Conservation (phyloP, 2,113 vertebrate genomes). For the Chrysemys picta region DNA sequence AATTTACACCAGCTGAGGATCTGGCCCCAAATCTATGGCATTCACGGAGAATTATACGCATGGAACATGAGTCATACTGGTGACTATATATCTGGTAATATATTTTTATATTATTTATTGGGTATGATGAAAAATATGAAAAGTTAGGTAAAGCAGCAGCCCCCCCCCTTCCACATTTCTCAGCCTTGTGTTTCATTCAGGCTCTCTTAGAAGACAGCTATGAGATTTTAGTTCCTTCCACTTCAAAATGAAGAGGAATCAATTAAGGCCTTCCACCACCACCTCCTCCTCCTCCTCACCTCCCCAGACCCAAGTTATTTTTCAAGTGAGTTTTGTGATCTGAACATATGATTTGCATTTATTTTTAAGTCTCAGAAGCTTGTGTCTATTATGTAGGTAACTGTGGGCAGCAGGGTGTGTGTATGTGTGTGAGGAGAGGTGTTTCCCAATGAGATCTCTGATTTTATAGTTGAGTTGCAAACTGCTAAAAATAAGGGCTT, state of each 20-base stretch:
- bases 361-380: background rate
- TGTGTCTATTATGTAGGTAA: rapidly evolving
- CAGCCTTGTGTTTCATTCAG: background rate
- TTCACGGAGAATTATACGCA: background rate
- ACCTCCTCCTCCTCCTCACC: background rate
- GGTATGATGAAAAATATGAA: background rate
- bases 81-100: background rate
- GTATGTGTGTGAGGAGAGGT: background rate
- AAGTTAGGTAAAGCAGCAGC: background rate
- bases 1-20: background rate
- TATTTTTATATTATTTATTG: background rate
- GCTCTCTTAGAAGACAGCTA: background rate
- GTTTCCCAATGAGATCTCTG: background rate
- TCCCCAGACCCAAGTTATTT: background rate
- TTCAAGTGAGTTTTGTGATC: background rate
- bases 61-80: background rate
- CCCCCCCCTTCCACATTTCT: background rate
- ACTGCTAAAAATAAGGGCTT: background rate
- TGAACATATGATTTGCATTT: background rate
- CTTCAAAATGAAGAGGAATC: background rate
- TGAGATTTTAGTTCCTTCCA: conserved; percentile 15
- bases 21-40: background rate
- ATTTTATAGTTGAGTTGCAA: background rate
- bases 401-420: background rate
- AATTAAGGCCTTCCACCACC: conserved; percentile 2